phyloP scores from a whole-genome alignment of 2,113 vertebrate species.

The Periophthalmodon schlosseri region DNA sequence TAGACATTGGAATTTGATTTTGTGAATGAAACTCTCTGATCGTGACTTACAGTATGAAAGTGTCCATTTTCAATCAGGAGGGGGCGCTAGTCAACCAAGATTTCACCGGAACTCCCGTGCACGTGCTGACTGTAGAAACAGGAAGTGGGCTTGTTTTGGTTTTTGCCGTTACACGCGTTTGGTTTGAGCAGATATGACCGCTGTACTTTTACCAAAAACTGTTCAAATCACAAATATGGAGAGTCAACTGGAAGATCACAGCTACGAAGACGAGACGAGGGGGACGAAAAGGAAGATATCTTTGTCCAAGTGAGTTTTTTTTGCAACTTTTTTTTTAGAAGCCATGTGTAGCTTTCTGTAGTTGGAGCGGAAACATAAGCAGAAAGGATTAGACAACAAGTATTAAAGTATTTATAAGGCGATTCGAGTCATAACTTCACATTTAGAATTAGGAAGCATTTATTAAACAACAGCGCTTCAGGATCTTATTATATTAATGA shows the following conservation, averaged over 20 bases:
- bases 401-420: neutral
- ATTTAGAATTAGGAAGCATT: no score
- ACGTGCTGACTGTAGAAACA: constrained; percentile 26
- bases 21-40: no score
- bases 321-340: neutral
- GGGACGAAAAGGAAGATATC: constrained; percentile 73
- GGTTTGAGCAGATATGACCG: neutral
- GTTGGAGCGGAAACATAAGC: neutral
- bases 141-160: constrained; percentile 58
- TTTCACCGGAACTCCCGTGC: constrained; percentile 52
- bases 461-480: no score
- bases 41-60: neutral
- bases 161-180: constrained; percentile 3
- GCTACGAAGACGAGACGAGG: constrained; percentile 34
- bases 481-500: neutral
- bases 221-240: constrained; percentile 29
- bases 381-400: neutral
- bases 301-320: constrained; percentile 58
- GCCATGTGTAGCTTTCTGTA: no score
- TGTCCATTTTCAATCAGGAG: constrained; percentile 18
- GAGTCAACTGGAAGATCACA: neutral
- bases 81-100: constrained; percentile 41
- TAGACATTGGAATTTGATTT: no score
- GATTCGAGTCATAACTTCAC: neutral
- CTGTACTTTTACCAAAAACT: neutral